Percentiles rank a stretch among this genome's conserved stretches.
phyloP scores from a whole-genome alignment of 64 coral and sea anemone species.

The Montipora foliosa region DNA sequence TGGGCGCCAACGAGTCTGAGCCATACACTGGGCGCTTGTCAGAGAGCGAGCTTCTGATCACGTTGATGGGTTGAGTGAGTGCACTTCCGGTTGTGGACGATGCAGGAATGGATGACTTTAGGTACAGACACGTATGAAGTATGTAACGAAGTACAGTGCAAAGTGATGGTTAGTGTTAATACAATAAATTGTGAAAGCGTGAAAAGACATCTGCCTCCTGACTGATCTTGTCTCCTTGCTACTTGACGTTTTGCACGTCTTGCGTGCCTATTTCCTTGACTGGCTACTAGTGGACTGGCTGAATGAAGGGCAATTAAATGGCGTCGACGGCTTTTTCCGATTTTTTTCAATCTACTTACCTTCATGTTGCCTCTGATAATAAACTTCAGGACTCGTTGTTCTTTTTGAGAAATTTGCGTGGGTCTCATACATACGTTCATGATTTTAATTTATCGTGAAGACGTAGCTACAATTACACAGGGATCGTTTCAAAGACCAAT shows the following conservation, averaged over 20 bases:
- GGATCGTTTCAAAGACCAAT: too few relatives aligned
- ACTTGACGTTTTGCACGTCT: background rate
- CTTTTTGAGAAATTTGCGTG: too few relatives aligned
- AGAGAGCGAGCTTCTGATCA: background rate
- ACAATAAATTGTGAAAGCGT: background rate
- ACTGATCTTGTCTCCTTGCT: background rate
- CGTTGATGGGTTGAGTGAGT: constrained; percentile 17
- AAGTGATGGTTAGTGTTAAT: constrained; percentile 34
- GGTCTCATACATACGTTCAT: too few relatives aligned
- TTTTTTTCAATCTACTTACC: too few relatives aligned
- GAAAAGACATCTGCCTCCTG: background rate
- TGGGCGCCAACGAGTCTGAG: constrained; percentile 18
- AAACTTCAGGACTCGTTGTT: too few relatives aligned
- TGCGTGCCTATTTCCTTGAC: background rate
- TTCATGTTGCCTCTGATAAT: too few relatives aligned
- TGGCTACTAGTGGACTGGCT: too few relatives aligned
- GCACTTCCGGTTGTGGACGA: constrained; percentile 16
- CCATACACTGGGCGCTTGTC: background rate
- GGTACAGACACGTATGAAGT: constrained; percentile 48
- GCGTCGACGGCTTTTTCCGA: too few relatives aligned
- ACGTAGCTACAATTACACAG: too few relatives aligned
- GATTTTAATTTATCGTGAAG: too few relatives aligned
- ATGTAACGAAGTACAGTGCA: constrained; percentile 42
- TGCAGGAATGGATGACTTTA: constrained; percentile 36
- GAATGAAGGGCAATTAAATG: too few relatives aligned